Evolutionary conservation across 2,797 vertebrate species (phyloP).

Genomic region (Momotus momota): DNA sequence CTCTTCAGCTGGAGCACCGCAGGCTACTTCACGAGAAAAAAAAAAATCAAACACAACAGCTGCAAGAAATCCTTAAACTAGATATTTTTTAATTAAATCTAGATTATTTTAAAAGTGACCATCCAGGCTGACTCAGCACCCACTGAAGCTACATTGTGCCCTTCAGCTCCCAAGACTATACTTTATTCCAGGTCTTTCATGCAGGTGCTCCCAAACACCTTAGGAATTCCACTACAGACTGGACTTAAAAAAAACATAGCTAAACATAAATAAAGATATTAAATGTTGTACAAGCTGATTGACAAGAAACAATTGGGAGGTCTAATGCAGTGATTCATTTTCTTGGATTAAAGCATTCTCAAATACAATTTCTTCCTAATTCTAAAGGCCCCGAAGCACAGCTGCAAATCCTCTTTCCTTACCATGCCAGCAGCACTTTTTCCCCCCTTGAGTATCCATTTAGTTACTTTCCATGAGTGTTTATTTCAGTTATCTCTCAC

Average conservation of each 20-base stretch:
- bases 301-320: neutral
- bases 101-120: neutral
- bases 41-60: neutral
- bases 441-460: neutral
- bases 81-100: neutral
- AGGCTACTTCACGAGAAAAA: neutral
- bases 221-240: neutral
- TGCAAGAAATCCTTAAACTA: neutral
- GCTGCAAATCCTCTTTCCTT: neutral
- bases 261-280: neutral
- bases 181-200: neutral
- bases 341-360: neutral
- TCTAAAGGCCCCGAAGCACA: neutral
- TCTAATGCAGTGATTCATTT: neutral
- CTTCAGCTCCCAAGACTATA: neutral
- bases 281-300: neutral
- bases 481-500: neutral
- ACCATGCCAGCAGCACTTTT: neutral
- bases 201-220: neutral
- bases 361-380: neutral
- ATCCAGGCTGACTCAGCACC: neutral
- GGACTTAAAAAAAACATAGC: neutral
- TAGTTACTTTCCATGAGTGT: neutral
- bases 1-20: slow-evolving; percentile 12
- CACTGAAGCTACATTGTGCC: neutral